Evolutionary conservation across 2,113 vertebrate genomes (phyloP).

Genomic region (Fulmarus glacialis): DNA sequence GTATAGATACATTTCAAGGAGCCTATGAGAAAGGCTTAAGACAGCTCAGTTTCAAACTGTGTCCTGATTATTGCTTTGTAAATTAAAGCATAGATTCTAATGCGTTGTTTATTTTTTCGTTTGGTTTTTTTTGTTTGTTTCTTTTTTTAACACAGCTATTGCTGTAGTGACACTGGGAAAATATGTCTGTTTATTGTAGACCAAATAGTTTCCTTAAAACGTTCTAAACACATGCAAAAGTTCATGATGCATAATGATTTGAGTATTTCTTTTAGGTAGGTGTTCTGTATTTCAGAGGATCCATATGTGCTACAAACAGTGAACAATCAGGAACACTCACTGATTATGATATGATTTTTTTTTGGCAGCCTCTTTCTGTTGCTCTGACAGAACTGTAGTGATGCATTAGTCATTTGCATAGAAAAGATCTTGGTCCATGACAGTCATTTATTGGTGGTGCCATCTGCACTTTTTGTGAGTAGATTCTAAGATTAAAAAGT

Average conservation of each 20-base stretch:
- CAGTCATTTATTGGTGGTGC: slow-evolving; percentile 81
- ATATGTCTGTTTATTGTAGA: slow-evolving; percentile 78
- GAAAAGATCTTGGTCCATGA: slow-evolving; percentile 77
- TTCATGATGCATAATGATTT: slow-evolving; percentile 74
- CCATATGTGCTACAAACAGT: slow-evolving; percentile 77
- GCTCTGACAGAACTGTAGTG: slow-evolving; percentile 76
- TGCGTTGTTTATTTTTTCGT: slow-evolving; percentile 28
- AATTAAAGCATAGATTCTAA: slow-evolving; percentile 58
- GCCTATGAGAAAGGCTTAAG: background rate
- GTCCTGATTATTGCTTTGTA: slow-evolving; percentile 47
- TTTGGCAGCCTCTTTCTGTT: slow-evolving; percentile 74
- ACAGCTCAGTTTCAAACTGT: slow-evolving; percentile 5
- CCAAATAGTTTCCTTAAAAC: slow-evolving; percentile 77
- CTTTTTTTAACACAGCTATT: slow-evolving; percentile 63
- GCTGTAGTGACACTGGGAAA: slow-evolving; percentile 69
- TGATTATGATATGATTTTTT: slow-evolving; percentile 78
- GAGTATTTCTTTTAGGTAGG: slow-evolving; percentile 74
- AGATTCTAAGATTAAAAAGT: slow-evolving; percentile 69
- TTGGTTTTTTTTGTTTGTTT: slow-evolving; percentile 34
- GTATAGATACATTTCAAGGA: background rate
- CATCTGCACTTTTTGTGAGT: slow-evolving; percentile 79
- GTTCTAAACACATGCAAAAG: slow-evolving; percentile 76
- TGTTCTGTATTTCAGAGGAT: slow-evolving; percentile 75
- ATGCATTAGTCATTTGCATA: slow-evolving; percentile 83
- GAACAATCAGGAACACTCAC: slow-evolving; percentile 77